A percentile compares a stretch with the other conserved stretches of the same genome.
These are phyloP conservation scores for Andrena marginata DNA, from an alignment of 2,888 invertebrate genomes.

Conservation along the genomic window DNA sequence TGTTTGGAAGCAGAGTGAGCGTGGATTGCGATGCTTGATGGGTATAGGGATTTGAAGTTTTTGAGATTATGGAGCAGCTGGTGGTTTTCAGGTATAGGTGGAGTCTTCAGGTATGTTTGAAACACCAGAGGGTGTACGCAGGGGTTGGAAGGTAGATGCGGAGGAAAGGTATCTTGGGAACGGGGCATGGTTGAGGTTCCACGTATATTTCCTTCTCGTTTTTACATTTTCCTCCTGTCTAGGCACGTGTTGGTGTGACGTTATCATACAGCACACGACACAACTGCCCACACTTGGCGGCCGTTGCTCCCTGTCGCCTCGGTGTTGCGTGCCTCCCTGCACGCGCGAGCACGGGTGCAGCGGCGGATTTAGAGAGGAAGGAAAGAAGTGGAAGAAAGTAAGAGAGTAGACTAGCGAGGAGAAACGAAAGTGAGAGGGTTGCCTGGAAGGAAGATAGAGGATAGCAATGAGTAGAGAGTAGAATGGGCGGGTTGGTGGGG, in stretches of 20 bases:
- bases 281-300: conserved; percentile 60
- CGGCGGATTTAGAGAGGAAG: background rate
- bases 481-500: conserved; percentile 2
- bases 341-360: conserved; percentile 2
- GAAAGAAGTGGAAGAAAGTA: background rate
- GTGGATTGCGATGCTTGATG: no score
- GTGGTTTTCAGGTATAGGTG: no score
- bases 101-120: no score
- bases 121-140: background rate
- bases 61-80: no score
- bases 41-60: background rate
- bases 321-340: conserved; percentile 35
- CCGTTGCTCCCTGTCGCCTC: conserved; percentile 56
- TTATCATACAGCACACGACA: conserved; percentile 48
- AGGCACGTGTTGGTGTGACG: background rate
- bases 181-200: background rate
- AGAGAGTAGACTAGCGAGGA: background rate
- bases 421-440: conserved; percentile 1
- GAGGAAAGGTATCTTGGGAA: background rate
- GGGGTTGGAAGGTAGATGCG: background rate
- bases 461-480: conserved; percentile 4
- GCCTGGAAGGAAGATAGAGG: background rate
- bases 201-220: background rate
- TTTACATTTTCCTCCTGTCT: background rate
- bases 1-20: no score